Evolutionary conservation across 2,888 invertebrate genomes (phyloP).

Genomic region (Idaea dimidiata): DNA sequence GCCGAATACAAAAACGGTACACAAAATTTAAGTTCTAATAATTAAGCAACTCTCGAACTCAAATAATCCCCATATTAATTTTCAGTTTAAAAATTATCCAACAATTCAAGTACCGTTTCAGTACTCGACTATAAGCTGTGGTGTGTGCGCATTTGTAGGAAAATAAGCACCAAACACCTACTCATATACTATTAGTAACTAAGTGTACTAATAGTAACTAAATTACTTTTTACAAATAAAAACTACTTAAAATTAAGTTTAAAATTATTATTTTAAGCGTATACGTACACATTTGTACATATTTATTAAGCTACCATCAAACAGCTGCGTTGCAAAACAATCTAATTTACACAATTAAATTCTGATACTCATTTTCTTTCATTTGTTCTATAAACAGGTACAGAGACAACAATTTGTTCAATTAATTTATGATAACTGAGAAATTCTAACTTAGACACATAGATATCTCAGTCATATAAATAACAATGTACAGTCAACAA

Average conservation of each 20-base stretch:
- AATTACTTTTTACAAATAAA: neutral
- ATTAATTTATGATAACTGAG: neutral
- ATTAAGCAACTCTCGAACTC: too few species aligned
- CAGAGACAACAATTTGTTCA: neutral
- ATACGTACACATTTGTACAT: neutral
- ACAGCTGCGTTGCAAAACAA: neutral
- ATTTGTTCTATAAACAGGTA: neutral
- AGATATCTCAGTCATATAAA: neutral
- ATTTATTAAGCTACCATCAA: neutral
- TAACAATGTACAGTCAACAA: neutral
- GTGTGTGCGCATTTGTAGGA: neutral
- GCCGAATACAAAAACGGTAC: too few species aligned
- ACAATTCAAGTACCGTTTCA: too few species aligned
- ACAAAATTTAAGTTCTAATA: too few species aligned
- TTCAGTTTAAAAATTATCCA: too few species aligned
- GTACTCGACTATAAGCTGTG: too few species aligned
- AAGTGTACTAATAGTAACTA: too few species aligned
- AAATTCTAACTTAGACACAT: neutral
- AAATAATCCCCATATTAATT: too few species aligned
- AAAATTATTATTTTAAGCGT: neutral
- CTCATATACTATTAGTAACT: neutral
- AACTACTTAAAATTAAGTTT: neutral
- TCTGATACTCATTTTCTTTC: neutral
- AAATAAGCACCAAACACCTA: neutral
- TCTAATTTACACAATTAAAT: constrained; percentile 1